Conservation (phyloP, 2,113 vertebrate species). For the Paradoxurus hermaphroditus region DNA sequence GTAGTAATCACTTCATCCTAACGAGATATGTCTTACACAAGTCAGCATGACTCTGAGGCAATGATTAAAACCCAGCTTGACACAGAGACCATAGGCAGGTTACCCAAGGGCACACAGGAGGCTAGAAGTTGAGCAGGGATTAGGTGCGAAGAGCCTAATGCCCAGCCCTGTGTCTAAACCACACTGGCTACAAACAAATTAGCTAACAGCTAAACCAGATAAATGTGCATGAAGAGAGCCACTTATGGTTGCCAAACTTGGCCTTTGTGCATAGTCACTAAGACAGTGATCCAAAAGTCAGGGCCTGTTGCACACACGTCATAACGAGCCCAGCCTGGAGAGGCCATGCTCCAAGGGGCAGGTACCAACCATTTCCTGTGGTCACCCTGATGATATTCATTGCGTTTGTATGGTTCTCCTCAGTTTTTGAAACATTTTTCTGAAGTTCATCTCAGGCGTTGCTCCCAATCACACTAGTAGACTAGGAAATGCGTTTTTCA, state of each 20-base stretch:
- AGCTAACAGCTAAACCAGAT: slow-evolving; percentile 36
- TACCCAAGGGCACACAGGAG: not conserved
- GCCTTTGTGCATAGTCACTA: not conserved
- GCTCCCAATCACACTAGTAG: not conserved
- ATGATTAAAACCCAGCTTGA: not conserved
- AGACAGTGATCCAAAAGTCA: not conserved
- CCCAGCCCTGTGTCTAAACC: not conserved
- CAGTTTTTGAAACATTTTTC: not conserved
- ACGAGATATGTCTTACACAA: slow-evolving; percentile 19
- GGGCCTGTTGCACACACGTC: not conserved
- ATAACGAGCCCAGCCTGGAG: not conserved
- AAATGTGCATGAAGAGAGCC: slow-evolving; percentile 16
- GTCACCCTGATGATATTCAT: not conserved
- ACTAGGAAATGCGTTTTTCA: not conserved
- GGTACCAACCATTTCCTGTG: not conserved
- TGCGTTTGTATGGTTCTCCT: not conserved
- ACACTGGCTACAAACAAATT: slow-evolving; percentile 17
- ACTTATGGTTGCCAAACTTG: slow-evolving; percentile 33
- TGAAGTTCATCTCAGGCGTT: slow-evolving; percentile 12
- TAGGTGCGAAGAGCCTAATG: not conserved
- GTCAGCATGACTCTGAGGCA: not conserved
- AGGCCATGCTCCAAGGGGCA: not conserved
- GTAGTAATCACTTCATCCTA: not conserved
- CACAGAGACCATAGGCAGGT: not conserved
- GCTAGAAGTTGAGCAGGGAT: not conserved